phyloP scores from a whole-genome alignment of 2,888 invertebrate species.

The Miltochrista miniata region DNA sequence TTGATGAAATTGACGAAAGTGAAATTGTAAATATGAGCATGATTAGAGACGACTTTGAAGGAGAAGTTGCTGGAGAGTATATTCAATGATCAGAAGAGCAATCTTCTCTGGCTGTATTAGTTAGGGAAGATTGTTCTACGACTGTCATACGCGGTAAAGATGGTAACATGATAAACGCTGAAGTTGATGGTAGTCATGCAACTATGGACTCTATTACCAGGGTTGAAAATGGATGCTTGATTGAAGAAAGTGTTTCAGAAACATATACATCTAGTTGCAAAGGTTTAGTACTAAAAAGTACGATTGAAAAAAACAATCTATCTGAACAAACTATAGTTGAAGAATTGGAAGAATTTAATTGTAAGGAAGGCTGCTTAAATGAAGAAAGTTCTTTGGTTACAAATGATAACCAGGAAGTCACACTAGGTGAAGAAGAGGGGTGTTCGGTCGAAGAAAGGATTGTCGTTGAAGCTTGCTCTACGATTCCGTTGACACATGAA shows the following conservation, averaged over 20 bases:
- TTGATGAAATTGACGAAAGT: slow-evolving; percentile 46
- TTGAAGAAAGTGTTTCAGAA: background rate
- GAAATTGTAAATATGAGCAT: slow-evolving; percentile 61
- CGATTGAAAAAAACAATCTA: no score
- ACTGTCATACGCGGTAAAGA: background rate
- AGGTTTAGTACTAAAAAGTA: no score
- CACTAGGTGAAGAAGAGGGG: background rate
- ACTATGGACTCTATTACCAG: background rate
- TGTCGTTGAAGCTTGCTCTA: background rate
- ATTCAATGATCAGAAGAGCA: slow-evolving; percentile 27
- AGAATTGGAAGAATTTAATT: background rate
- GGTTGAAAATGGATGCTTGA: background rate
- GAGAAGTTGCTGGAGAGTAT: slow-evolving; percentile 43
- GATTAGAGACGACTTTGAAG: slow-evolving; percentile 53
- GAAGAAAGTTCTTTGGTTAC: background rate
- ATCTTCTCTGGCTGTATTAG: background rate
- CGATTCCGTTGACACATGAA: background rate
- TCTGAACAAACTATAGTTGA: background rate
- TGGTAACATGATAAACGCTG: background rate
- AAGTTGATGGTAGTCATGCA: background rate
- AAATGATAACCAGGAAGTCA: background rate
- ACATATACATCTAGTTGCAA: background rate
- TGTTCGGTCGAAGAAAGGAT: background rate
- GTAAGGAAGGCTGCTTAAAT: background rate
- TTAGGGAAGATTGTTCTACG: slow-evolving; percentile 9